Evolutionary conservation across 2,888 invertebrate species (phyloP), one percentile per base, ranked within the genome.

Genomic region (Archaeoteleia sp.): DNA sequence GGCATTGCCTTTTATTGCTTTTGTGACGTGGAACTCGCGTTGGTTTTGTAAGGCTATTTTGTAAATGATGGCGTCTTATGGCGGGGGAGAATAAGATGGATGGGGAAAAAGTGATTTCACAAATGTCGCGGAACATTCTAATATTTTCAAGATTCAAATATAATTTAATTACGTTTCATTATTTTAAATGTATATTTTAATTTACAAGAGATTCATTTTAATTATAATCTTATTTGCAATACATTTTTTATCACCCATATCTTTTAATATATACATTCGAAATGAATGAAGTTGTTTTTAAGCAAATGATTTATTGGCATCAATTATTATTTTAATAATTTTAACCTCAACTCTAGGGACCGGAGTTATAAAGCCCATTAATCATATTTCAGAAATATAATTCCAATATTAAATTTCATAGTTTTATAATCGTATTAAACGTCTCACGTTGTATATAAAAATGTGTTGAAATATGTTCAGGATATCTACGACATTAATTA

Each of bases 1-100:
- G 27, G 45, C 30, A 53, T 58, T 45, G 32, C 51, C 34, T 57
- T 67, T 61, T 67, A 57, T 53, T 62, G 35, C 49, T 17, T 40
- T 20, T 39, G 43, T 30, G n/a, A n/a, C 37, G 37, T 46, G 63
- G 23, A 43, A 14, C 43, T 30, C 34, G 45, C 37, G 51, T 39
- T 42, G 46, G 8, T 43, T 67, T 67, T 67, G 57, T 62, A 40
- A 29, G 14, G 13, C 48, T 10, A 45, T 62, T 67, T 51, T 30
- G 40, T 27, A 49, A 29, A 46, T 45, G 42, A 55, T 49, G 37
- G 55, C 12, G 14, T 48, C 32, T 14, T 12, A 27, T 43, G 32
- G 35, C 35, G 34, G 5, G 12, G 17, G 7, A 17, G 51, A 51
- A 48, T 27, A 48, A 57, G 42, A 65, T 35, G 9, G 13, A 58